Base-by-base conservation (phyloP, 2,888 invertebrate genomes). In the Ypsolopha scabrella region DNA sequence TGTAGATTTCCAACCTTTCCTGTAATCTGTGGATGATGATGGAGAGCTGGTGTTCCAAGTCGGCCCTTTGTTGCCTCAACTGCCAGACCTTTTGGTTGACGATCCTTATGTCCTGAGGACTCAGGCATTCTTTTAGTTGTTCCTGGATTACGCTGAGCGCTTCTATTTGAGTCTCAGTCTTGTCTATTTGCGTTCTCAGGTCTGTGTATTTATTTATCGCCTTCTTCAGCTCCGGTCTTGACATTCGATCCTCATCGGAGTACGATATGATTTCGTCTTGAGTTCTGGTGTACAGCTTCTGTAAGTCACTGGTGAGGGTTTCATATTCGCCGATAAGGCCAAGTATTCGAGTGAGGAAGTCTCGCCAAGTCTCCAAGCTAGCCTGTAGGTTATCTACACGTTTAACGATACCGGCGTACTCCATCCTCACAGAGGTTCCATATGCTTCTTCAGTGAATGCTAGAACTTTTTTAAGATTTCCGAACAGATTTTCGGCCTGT, bases 41-140 rank as follows among this genome's bases (percentile, higher is more conserved):
- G 0, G 92, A 89, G 1, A 96, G 77, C 67, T 94, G 93, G 61
- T 94, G 92, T 61, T 94, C 93, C 2, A 95, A 74, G 60, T 96
- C 95, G 0, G 91, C 91, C 58, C 94, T 92, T 62, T 94, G 93
- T 67, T 96, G 94, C 74, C 90, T 89, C 51, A 95, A 73, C 54
- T 94, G 88, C 90, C 94, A 93, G 56, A 92, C 88, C 58, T 90
- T 89, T 68, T 95, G 95, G 59, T 91, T 91, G 48, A 95, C 90
- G 10, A 91, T 86, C 68, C 95, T 93, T 75, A 94, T 92, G 65
- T 96, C 96, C 47, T 91, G 90, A 0, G 95, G 94, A 70, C 94
- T 94, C 6, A 96, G 87, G 61, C 93, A 94, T 68, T 95, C 94
- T 63, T 94, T 94, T 3, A 96, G 80, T 72, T 95, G 92, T 70